Evolutionary conservation across 1,140 invertebrate genomes (phyloP).

Genomic region (Ptiloglossa arizonensis): DNA sequence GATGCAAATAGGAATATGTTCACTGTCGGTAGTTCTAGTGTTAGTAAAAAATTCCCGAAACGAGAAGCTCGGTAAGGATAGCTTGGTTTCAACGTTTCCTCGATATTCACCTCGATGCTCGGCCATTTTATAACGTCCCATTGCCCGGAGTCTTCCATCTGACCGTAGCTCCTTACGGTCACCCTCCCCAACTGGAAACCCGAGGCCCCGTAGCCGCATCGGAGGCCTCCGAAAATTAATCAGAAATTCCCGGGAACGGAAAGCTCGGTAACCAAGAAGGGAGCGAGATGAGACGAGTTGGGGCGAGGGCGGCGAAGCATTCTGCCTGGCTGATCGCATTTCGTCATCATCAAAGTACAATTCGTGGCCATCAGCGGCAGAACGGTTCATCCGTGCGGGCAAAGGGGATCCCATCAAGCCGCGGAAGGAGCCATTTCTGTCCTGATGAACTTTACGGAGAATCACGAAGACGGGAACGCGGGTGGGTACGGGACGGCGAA

Average conservation of each 20-base stretch:
- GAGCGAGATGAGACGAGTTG: background rate
- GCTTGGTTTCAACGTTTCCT: too few relatives aligned
- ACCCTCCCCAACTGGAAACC: background rate
- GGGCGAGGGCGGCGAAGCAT: constrained; percentile 13
- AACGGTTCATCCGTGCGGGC: background rate
- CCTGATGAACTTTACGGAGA: constrained; percentile 31
- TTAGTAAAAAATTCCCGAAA: too few relatives aligned
- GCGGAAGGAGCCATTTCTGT: constrained; percentile 50
- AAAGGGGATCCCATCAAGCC: constrained; percentile 29
- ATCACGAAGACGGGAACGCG: constrained; percentile 10
- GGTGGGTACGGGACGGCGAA: too few relatives aligned
- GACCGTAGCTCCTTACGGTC: background rate
- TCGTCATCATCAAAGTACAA: constrained; percentile 55
- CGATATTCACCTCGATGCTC: too few relatives aligned
- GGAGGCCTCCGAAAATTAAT: constrained; percentile 40
- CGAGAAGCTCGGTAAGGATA: too few relatives aligned
- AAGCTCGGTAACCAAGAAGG: constrained; percentile 38
- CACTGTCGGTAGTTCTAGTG: too few relatives aligned
- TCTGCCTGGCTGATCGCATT: constrained; percentile 49
- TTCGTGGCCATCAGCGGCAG: constrained; percentile 46
- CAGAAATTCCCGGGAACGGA: constrained; percentile 27
- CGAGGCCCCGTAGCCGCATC: background rate
- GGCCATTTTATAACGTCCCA: background rate
- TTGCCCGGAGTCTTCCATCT: background rate
- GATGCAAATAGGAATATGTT: too few relatives aligned